Conservation (phyloP, 1,140 invertebrate genomes). For the Ips nitidus region DNA sequence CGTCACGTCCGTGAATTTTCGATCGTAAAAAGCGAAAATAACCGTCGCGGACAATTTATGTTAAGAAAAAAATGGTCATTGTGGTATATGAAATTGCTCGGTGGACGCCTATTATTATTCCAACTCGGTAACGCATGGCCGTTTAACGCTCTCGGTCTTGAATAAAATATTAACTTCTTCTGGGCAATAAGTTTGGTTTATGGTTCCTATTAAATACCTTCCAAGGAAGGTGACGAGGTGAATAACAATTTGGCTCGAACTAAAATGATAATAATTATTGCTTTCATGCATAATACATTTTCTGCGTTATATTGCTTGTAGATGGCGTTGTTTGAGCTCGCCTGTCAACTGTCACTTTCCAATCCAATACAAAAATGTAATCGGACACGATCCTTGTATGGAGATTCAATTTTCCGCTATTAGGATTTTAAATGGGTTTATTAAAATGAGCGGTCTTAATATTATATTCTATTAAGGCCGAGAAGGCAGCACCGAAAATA, state of each 20-base stretch:
- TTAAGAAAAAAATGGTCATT: conserved; percentile 7
- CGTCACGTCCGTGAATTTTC: background rate
- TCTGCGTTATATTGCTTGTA: too few relatives aligned
- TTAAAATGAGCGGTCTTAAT: too few relatives aligned
- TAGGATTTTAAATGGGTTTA: too few relatives aligned
- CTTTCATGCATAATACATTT: too few relatives aligned
- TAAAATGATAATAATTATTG: background rate
- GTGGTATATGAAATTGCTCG: conserved; percentile 9
- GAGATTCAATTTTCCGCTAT: too few relatives aligned
- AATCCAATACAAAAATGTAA: too few relatives aligned
- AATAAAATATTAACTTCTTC: conserved; percentile 16
- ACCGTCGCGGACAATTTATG: background rate
- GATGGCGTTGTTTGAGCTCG: too few relatives aligned
- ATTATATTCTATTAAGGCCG: background rate
- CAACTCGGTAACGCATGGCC: conserved; percentile 9
- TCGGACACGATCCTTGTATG: too few relatives aligned
- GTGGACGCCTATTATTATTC: conserved; percentile 12
- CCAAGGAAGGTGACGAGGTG: background rate
- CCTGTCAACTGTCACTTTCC: too few relatives aligned
- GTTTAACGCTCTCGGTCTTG: conserved; percentile 6
- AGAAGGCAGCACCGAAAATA: background rate
- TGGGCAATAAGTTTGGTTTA: conserved; percentile 9
- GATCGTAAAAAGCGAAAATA: conserved; percentile 2
- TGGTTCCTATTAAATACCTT: conserved; percentile 19
- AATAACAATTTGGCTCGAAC: background rate